phyloP scores from a whole-genome alignment of 2,888 invertebrate species.

The Enoplolaimus lenunculus region DNA sequence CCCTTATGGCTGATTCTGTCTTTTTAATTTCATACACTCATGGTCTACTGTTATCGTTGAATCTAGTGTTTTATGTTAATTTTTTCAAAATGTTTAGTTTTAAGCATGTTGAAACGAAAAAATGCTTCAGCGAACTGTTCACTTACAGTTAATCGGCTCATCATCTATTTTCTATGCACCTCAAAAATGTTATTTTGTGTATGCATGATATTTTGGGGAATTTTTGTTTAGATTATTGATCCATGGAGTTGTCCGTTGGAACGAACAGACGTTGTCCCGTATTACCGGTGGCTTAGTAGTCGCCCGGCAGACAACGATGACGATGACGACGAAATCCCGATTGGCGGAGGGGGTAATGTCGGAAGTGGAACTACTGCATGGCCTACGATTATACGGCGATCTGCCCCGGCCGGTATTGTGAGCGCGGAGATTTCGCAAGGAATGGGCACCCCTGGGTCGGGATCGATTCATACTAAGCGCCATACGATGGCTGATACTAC shows the following conservation, averaged over 20 bases:
- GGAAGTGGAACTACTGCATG: constrained; percentile 27
- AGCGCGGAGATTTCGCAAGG: background rate
- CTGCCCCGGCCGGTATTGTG: constrained; percentile 48
- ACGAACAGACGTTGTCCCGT: constrained; percentile 91
- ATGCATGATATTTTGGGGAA: no score
- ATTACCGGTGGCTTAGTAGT: constrained; percentile 58
- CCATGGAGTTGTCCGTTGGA: constrained; percentile 88
- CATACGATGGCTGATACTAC: constrained; percentile 44
- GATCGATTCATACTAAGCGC: constrained; percentile 87
- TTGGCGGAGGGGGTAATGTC: background rate
- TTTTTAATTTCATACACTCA: no score
- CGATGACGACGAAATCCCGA: background rate
- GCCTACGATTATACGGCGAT: no score
- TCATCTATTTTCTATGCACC: no score
- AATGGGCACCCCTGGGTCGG: constrained; percentile 49
- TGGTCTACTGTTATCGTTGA: no score
- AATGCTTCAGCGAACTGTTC: no score
- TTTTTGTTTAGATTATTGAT: constrained; percentile 59
- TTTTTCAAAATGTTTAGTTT: no score
- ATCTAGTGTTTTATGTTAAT: no score
- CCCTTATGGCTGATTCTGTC: no score
- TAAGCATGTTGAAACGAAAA: no score
- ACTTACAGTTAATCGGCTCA: no score
- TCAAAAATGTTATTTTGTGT: no score
- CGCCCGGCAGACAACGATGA: constrained; percentile 5